These are phyloP conservation scores for Notodonta ziczac DNA, from an alignment of 2,888 invertebrate species.

Conservation along the genomic window DNA sequence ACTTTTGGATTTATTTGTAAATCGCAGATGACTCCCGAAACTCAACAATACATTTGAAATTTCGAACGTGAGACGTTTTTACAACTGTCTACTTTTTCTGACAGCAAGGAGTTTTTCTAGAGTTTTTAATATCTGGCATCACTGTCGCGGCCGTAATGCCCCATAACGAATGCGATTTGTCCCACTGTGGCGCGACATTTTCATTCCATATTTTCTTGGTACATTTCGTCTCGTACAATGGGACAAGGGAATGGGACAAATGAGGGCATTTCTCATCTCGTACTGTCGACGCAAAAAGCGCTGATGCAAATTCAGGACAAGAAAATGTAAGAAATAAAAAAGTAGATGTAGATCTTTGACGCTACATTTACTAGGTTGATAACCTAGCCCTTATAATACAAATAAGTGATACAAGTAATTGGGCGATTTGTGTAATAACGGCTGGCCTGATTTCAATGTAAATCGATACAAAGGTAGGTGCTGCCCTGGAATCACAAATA, in stretches of 20 bases:
- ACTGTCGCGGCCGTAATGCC: slow-evolving; percentile 9
- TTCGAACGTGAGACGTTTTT: background rate
- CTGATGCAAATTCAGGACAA: slow-evolving; percentile 1
- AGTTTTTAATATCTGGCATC: background rate
- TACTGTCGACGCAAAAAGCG: slow-evolving; percentile 17
- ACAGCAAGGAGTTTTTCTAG: background rate
- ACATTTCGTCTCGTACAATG: slow-evolving; percentile 20
- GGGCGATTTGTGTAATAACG: too few relatives aligned
- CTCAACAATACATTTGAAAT: too few relatives aligned
- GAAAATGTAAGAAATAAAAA: background rate
- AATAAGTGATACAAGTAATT: too few relatives aligned
- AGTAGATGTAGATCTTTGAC: slow-evolving; percentile 2
- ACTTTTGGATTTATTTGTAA: too few relatives aligned
- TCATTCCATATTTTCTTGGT: slow-evolving; percentile 16
- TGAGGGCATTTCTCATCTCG: slow-evolving; percentile 29
- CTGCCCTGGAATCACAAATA: too few relatives aligned
- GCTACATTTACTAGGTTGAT: background rate
- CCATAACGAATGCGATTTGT: slow-evolving; percentile 14
- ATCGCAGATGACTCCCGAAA: too few relatives aligned
- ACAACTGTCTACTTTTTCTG: background rate
- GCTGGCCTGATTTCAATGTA: too few relatives aligned
- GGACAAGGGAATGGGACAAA: slow-evolving; percentile 20
- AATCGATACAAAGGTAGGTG: too few relatives aligned
- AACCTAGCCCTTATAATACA: background rate
- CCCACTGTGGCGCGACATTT: slow-evolving; percentile 8